A percentile compares a stretch with the other conserved stretches of the same genome.
Conservation (phyloP, 2,888 invertebrate species). For the Harpagoxenus sublaevis region DNA sequence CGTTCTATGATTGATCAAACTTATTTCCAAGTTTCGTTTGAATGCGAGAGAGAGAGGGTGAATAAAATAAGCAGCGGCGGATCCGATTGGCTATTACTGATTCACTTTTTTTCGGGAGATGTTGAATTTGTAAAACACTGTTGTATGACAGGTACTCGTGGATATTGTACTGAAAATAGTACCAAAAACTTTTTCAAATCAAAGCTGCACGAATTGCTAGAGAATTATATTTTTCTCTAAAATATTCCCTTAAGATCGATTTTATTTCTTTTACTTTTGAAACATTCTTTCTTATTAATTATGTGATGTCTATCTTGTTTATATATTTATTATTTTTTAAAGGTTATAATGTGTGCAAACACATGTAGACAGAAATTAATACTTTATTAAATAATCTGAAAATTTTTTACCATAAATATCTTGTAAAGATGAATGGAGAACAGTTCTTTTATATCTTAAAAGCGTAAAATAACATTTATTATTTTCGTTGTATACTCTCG, state of each 20-base stretch:
- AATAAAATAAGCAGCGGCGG: slow-evolving; percentile 7
- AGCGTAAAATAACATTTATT: slow-evolving; percentile 2
- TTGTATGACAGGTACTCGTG: neutral
- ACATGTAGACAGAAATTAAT: neutral
- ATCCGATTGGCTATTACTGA: slow-evolving; percentile 33
- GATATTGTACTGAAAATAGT: neutral
- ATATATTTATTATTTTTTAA: neutral
- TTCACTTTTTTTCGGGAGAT: slow-evolving; percentile 21
- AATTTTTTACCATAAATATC: neutral
- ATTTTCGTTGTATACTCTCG: neutral
- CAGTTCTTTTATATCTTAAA: neutral
- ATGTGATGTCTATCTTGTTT: neutral
- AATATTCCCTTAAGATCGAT: neutral
- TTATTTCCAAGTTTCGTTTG: slow-evolving; percentile 13
- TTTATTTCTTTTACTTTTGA: neutral
- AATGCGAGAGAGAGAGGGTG: neutral
- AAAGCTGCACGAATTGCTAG: neutral
- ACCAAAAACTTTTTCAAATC: neutral
- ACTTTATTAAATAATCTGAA: slow-evolving; percentile 4
- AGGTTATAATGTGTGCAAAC: neutral
- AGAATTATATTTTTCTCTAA: slow-evolving; percentile 5
- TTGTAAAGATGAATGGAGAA: neutral
- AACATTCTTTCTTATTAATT: neutral
- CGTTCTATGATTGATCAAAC: neutral
- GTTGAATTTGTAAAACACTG: slow-evolving; percentile 18